Evolutionary conservation across 2,113 vertebrate genomes (phyloP).

Genomic region (Cottus gobio): DNA sequence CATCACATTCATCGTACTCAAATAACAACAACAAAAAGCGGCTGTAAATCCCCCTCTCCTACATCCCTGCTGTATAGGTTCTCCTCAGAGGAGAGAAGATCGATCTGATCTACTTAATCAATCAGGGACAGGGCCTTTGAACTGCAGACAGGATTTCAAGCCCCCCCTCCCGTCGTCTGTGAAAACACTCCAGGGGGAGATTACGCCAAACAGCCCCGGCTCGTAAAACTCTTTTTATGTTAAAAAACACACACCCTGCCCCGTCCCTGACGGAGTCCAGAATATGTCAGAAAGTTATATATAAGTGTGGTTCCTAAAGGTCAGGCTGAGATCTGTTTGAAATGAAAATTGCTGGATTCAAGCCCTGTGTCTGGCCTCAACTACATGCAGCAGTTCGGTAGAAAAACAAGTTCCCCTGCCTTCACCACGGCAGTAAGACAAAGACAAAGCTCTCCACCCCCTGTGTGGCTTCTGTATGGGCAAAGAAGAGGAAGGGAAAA

Average conservation of each 20-base stretch:
- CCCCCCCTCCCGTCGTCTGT: constrained; percentile 47
- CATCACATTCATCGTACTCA: constrained; percentile 4
- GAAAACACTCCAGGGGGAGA: constrained; percentile 73
- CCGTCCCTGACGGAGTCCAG: constrained; percentile 29
- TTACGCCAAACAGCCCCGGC: constrained; percentile 59
- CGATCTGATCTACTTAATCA: constrained; percentile 71
- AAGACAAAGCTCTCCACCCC: constrained; percentile 63
- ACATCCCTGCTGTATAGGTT: constrained; percentile 16
- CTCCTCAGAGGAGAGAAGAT: constrained; percentile 40
- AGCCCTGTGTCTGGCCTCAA: constrained; percentile 22
- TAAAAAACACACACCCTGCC: constrained; percentile 51
- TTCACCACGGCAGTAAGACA: constrained; percentile 42
- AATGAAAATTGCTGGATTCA: neutral
- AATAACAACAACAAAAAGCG: neutral
- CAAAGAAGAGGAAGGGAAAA: constrained; percentile 68
- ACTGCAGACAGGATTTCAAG: constrained; percentile 74
- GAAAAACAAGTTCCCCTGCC: constrained; percentile 46
- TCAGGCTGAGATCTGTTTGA: neutral
- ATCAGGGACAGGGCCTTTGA: constrained; percentile 71
- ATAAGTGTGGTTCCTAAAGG: neutral
- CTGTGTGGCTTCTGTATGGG: constrained; percentile 65
- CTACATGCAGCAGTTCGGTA: constrained; percentile 28
- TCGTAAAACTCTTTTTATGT: constrained; percentile 75
- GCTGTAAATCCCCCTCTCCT: constrained; percentile 5
- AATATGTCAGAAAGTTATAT: constrained; percentile 11